A percentile compares a stretch with the other conserved stretches of the same genome.
Conservation (phyloP, 2,797 vertebrate species). For the Pipistrellus pygmaeus region DNA sequence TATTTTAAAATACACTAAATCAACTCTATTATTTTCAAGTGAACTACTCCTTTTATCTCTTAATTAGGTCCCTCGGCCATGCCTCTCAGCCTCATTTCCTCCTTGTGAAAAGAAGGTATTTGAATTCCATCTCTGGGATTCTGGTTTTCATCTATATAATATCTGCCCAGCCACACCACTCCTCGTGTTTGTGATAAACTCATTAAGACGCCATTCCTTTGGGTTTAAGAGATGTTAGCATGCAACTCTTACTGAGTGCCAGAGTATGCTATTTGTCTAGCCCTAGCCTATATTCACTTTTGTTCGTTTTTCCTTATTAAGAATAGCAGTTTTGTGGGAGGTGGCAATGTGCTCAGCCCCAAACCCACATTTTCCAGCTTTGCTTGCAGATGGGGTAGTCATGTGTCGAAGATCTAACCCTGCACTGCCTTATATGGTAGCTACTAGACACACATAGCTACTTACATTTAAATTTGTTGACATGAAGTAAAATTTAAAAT, state of each 20-base stretch:
- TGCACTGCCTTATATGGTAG: background rate
- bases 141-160: background rate
- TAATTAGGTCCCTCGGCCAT: background rate
- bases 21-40: background rate
- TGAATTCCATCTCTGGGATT: constrained; percentile 5
- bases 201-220: background rate
- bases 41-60: background rate
- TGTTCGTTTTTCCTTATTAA: constrained; percentile 4
- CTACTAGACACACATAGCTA: background rate
- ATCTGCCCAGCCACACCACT: background rate
- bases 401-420: background rate
- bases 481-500: constrained; percentile 35
- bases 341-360: background rate
- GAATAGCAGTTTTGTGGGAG: background rate
- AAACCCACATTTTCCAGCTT: background rate
- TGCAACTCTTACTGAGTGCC: background rate
- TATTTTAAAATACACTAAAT: background rate
- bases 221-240: background rate
- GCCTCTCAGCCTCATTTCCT: constrained; percentile 15
- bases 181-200: background rate
- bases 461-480: background rate
- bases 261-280: background rate
- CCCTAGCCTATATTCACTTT: background rate
- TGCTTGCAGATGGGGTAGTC: background rate
- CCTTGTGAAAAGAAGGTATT: background rate